Evolutionary conservation across 64 coral and sea anemone genomes (phyloP).

Genomic region (Porites australiensis): DNA sequence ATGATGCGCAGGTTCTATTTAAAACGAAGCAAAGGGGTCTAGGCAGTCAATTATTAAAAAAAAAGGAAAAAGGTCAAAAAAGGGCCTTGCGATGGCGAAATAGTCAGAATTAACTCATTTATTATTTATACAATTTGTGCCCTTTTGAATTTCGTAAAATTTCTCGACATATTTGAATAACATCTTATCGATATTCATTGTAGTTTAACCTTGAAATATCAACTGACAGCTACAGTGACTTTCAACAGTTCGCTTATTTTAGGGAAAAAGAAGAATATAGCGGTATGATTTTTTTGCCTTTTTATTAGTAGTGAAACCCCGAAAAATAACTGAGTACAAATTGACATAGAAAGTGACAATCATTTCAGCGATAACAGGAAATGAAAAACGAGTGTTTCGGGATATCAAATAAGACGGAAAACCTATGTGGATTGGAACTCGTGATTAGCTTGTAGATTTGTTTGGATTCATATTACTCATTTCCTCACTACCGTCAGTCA

Average conservation of each 20-base stretch:
- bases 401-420: background rate
- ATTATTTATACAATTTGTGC: background rate
- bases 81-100: background rate
- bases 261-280: background rate
- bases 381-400: constrained; percentile 9
- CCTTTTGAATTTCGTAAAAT: background rate
- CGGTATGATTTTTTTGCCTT: background rate
- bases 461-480: background rate
- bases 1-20: too few relatives aligned
- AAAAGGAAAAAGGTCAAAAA: too few relatives aligned
- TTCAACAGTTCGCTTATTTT: background rate
- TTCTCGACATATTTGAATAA: background rate
- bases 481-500: background rate
- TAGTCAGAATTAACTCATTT: constrained; percentile 18
- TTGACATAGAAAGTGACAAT: constrained; percentile 1
- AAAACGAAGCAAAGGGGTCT: too few relatives aligned
- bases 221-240: too few relatives aligned
- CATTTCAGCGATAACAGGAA: constrained; percentile 11
- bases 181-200: background rate
- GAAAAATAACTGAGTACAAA: background rate
- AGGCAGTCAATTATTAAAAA: too few relatives aligned
- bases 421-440: background rate
- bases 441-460: constrained; percentile 9
- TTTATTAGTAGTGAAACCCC: background rate
- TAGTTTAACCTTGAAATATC: background rate